Conservation (phyloP, 2,888 invertebrate genomes). For the Oxycera nigricornis region DNA sequence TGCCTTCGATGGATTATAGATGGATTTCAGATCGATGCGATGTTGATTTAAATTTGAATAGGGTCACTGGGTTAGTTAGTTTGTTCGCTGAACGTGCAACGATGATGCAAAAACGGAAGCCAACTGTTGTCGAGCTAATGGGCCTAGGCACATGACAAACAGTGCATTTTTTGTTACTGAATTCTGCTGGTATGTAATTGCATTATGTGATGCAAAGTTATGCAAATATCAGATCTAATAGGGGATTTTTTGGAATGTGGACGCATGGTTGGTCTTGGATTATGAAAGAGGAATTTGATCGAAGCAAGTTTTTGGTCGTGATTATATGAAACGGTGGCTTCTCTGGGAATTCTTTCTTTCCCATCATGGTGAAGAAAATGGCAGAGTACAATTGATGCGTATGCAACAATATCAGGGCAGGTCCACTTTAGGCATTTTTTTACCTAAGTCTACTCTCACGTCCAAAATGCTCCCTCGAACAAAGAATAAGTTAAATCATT, state of each 20-base stretch:
- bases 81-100: neutral
- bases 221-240: neutral
- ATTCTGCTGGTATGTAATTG: neutral
- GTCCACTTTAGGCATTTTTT: too few species aligned
- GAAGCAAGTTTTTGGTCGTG: too few species aligned
- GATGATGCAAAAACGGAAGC: slow-evolving; percentile 31
- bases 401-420: too few species aligned
- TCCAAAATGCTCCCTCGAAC: too few species aligned
- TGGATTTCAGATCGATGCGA: slow-evolving; percentile 5
- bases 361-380: too few species aligned
- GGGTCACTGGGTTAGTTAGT: slow-evolving; percentile 34
- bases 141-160: slow-evolving; percentile 15
- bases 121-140: slow-evolving; percentile 16
- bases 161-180: neutral
- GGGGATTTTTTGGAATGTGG: neutral
- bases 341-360: too few species aligned
- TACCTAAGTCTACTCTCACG: too few species aligned
- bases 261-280: too few species aligned
- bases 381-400: too few species aligned
- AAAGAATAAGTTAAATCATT: too few species aligned
- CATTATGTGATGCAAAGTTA: neutral
- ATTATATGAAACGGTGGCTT: too few species aligned
- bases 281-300: too few species aligned
- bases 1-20: neutral
- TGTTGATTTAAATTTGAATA: slow-evolving; percentile 36